These are phyloP conservation scores for Mirounga angustirostris DNA, from an alignment of 2,113 vertebrate species.

Conservation along the genomic window DNA sequence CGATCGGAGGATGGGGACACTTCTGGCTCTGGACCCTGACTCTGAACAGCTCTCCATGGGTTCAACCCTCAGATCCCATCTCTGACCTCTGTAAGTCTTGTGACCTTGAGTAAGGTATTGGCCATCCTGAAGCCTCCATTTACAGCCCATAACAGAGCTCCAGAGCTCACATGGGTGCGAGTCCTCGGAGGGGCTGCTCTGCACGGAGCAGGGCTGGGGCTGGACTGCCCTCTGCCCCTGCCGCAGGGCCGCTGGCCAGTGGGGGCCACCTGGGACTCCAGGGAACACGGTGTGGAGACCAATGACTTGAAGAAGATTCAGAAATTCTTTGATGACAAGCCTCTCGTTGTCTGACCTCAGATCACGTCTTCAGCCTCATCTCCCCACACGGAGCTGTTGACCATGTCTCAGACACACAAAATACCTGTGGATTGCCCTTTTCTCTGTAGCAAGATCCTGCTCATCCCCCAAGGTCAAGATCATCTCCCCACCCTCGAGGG, in stretches of 20 bases:
- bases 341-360: background rate
- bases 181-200: accelerated
- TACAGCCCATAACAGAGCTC: too few species aligned
- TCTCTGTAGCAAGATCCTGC: background rate
- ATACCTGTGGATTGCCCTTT: too few species aligned
- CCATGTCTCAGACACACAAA: background rate
- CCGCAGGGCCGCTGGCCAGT: background rate
- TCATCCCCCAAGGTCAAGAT: background rate
- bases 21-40: background rate
- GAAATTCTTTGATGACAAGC: too few species aligned
- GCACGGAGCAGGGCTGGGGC: background rate
- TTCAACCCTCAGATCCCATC: background rate
- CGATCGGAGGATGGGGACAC: accelerated
- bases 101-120: too few species aligned
- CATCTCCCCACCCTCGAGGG: background rate
- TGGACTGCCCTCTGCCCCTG: background rate
- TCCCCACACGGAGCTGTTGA: accelerated
- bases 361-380: background rate
- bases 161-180: background rate
- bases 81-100: background rate
- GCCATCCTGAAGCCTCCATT: accelerated
- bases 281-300: background rate
- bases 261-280: background rate
- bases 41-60: accelerated
- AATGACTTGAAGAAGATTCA: background rate